Evolutionary conservation across 2,797 vertebrate genomes (phyloP).

Genomic region (Crocodylus rhombifer): DNA sequence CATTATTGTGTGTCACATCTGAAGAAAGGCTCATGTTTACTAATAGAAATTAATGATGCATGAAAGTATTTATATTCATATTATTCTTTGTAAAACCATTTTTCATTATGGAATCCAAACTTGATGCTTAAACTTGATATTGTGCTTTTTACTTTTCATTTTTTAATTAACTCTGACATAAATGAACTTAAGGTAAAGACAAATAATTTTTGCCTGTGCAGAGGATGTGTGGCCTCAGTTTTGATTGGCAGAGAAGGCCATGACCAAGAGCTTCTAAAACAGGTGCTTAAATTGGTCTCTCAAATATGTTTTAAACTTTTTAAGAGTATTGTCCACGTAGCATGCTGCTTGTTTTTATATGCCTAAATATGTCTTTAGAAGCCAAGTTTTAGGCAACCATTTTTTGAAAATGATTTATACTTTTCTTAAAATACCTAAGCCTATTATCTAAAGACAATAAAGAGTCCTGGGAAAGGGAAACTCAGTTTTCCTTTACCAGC

Average conservation of each 20-base stretch:
- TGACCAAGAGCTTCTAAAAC: neutral
- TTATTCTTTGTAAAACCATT: neutral
- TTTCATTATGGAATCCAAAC: neutral
- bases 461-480: neutral
- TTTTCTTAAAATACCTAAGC: neutral
- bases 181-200: neutral
- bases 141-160: neutral
- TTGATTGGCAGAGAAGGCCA: neutral
- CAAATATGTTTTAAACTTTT: neutral
- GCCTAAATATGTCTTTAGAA: neutral
- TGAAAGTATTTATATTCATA: neutral
- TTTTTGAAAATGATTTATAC: neutral
- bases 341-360: neutral
- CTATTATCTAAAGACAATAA: neutral
- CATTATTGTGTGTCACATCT: neutral
- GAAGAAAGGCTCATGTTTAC: conserved; percentile 1
- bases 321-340: neutral
- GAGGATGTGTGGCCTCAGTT: neutral
- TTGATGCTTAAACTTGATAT: neutral
- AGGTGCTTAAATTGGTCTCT: neutral
- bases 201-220: neutral
- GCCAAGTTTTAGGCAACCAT: neutral
- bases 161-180: neutral
- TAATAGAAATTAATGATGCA: neutral
- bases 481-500: neutral